Conservation (phyloP, 2,888 invertebrate genomes). For the Hydropsyche betteni region DNA sequence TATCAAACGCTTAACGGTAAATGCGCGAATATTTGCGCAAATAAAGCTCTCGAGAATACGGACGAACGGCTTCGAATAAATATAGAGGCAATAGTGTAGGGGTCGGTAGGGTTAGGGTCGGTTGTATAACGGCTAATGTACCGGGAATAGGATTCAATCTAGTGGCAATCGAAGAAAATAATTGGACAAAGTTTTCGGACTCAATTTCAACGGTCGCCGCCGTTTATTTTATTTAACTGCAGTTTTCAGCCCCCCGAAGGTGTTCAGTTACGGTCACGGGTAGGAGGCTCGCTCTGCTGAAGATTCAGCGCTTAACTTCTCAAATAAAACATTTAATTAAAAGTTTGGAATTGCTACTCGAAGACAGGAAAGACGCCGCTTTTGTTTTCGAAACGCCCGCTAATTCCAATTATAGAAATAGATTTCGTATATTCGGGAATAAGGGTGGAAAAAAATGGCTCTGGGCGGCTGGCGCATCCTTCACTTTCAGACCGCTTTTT, state of each 20-base stretch:
- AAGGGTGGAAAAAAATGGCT: too few species aligned
- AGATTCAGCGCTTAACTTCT: slow-evolving; percentile 30
- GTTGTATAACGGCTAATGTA: slow-evolving; percentile 18
- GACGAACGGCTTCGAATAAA: too few species aligned
- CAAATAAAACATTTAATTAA: slow-evolving; percentile 31
- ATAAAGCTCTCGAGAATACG: slow-evolving; percentile 11
- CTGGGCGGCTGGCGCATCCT: too few species aligned
- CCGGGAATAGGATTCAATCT: slow-evolving; percentile 22
- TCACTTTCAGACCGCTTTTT: too few species aligned
- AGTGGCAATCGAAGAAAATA: slow-evolving; percentile 28
- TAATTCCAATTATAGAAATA: slow-evolving; percentile 12
- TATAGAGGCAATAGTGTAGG: too few species aligned
- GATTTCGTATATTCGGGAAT: not conserved
- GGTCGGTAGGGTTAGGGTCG: slow-evolving; percentile 1
- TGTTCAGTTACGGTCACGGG: not conserved
- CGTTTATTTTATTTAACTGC: slow-evolving; percentile 28
- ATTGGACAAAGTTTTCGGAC: slow-evolving; percentile 29
- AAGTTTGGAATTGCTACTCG: slow-evolving; percentile 22
- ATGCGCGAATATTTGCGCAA: slow-evolving; percentile 5
- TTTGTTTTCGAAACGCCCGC: slow-evolving; percentile 6
- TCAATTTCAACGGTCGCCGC: slow-evolving; percentile 25
- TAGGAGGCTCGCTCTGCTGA: not conserved
- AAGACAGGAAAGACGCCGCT: not conserved
- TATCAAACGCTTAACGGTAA: not conserved
- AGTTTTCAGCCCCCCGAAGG: slow-evolving; percentile 6